A percentile compares a stretch with the other conserved stretches of the same genome.
Evolutionary conservation across 2,113 vertebrate species (phyloP).

Genomic region (Tauraco erythrolophus): DNA sequence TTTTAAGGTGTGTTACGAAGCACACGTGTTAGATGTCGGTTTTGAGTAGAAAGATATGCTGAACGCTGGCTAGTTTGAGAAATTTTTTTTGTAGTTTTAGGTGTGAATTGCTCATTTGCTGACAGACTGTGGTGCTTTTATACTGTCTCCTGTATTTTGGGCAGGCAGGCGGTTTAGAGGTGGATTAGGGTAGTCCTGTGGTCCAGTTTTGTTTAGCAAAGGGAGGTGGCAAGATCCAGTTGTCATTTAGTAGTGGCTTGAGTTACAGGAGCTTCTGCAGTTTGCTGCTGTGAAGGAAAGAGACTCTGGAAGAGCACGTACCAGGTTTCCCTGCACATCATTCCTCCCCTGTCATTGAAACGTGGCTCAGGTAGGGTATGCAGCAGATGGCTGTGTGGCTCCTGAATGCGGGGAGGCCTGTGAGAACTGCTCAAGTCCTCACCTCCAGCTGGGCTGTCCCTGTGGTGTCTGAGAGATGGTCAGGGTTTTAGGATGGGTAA

Average conservation of each 20-base stretch:
- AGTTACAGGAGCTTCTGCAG: not conserved
- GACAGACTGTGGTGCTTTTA: not conserved
- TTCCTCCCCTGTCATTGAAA: not conserved
- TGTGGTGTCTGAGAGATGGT: not conserved
- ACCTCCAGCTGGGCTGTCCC: not conserved
- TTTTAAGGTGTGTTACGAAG: not conserved
- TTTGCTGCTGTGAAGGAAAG: not conserved
- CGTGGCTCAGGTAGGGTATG: not conserved
- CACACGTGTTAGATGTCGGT: not conserved
- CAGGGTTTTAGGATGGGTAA: not conserved
- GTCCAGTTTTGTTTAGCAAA: not conserved
- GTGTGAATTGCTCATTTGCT: not conserved
- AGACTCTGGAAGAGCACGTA: fast-evolving
- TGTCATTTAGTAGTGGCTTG: not conserved
- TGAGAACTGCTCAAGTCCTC: not conserved
- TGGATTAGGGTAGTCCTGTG: not conserved
- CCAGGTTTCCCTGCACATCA: not conserved
- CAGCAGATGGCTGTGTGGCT: not conserved
- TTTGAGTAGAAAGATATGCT: not conserved
- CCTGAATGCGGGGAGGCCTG: not conserved
- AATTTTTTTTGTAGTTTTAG: not conserved
- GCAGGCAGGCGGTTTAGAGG: not conserved
- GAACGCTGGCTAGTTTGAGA: not conserved
- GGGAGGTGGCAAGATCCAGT: not conserved
- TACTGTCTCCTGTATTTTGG: not conserved